These are phyloP conservation scores for Drosophila tanythrix DNA, from an alignment of 2,888 invertebrate genomes.

Conservation along the genomic window DNA sequence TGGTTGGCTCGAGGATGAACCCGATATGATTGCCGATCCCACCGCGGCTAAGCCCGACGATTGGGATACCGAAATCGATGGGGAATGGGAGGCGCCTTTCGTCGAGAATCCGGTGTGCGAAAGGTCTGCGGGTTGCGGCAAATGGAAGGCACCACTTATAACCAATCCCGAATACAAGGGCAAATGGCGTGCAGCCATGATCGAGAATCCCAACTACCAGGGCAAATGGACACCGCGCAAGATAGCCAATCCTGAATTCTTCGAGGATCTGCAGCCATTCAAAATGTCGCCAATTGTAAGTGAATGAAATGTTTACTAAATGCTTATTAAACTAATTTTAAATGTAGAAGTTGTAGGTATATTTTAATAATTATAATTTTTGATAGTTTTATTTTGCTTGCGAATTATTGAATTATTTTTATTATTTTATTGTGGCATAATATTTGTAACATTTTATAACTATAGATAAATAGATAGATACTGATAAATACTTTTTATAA, in stretches of 20 bases:
- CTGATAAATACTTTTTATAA: no score
- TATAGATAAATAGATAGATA: neutral
- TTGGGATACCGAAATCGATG: slow-evolving; percentile 99
- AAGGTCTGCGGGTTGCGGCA: slow-evolving; percentile 94
- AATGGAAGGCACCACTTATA: slow-evolving; percentile 93
- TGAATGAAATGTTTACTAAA: neutral
- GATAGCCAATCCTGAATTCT: slow-evolving; percentile 96
- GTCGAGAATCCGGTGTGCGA: slow-evolving; percentile 95
- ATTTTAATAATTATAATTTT: neutral
- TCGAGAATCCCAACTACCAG: slow-evolving; percentile 96
- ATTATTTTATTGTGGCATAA: no score
- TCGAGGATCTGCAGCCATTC: slow-evolving; percentile 95
- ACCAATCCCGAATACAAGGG: slow-evolving; percentile 97
- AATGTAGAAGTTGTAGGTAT: neutral
- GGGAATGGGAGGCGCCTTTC: slow-evolving; percentile 98
- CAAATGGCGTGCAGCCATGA: slow-evolving; percentile 94
- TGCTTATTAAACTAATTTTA: neutral
- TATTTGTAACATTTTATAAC: neutral
- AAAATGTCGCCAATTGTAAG: slow-evolving; percentile 95
- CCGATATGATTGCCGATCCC: slow-evolving; percentile 93
- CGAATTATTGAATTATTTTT: no score
- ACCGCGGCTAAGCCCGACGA: slow-evolving; percentile 94
- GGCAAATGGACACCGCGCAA: slow-evolving; percentile 97
- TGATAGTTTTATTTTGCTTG: neutral
- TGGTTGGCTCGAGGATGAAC: slow-evolving; percentile 97